Evolutionary conservation across 2,888 invertebrate species (phyloP).

Genomic region (Brachylomia viminalis): DNA sequence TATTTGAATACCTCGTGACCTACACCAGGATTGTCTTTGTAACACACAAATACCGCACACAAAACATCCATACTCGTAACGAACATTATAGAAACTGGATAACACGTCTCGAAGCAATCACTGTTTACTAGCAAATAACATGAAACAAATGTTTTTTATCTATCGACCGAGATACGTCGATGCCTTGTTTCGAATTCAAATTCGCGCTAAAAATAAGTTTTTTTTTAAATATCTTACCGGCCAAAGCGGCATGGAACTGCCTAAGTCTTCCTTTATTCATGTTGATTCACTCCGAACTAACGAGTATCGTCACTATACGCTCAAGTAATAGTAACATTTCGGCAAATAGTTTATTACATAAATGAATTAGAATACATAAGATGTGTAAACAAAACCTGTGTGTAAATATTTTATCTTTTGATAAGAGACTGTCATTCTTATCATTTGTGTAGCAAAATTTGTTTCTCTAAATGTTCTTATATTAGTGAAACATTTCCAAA

Average conservation of each 20-base stretch:
- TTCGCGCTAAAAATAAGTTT: constrained; percentile 15
- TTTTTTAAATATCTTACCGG: constrained; percentile 60
- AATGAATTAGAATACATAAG: constrained; percentile 65
- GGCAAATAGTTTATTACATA: constrained; percentile 65
- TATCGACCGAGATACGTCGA: constrained; percentile 5
- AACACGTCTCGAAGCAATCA: constrained; percentile 24
- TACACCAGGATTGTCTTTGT: background rate
- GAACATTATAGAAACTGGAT: background rate
- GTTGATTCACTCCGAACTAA: constrained; percentile 50
- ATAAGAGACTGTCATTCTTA: constrained; percentile 58
- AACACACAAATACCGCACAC: constrained; percentile 16
- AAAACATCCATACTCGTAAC: constrained; percentile 6
- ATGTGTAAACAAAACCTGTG: constrained; percentile 41
- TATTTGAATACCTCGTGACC: background rate
- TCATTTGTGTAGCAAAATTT: constrained; percentile 33
- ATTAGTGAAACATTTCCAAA: constrained; percentile 38
- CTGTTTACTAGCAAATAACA: constrained; percentile 35
- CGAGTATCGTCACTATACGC: constrained; percentile 22
- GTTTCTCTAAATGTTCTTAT: constrained; percentile 38
- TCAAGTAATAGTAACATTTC: constrained; percentile 59
- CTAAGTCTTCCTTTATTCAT: constrained; percentile 64
- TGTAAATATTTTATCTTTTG: constrained; percentile 59
- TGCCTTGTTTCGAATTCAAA: constrained; percentile 8
- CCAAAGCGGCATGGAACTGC: constrained; percentile 63
- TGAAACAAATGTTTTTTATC: constrained; percentile 12